phyloP scores from a whole-genome alignment of 2,797 vertebrate genomes.

The Notolabrus celidotus region DNA sequence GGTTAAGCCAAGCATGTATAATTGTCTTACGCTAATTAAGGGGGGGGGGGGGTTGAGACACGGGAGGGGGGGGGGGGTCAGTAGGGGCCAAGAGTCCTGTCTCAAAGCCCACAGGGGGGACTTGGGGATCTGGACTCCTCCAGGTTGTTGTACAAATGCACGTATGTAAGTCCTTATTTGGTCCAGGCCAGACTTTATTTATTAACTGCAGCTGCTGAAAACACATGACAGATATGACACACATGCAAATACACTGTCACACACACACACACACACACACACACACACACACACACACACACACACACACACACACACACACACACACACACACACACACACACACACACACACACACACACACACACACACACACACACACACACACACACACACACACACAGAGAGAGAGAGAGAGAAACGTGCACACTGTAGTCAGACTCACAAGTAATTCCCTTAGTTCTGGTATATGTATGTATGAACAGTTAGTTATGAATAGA shows the following conservation, averaged over 20 bases:
- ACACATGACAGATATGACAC: slow-evolving; percentile 77
- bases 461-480: slow-evolving; percentile 1
- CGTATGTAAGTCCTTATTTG: slow-evolving; percentile 59
- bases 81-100: slow-evolving; percentile 64
- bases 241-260: slow-evolving; percentile 28
- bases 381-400: no score
- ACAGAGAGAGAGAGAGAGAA: slow-evolving; percentile 12
- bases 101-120: slow-evolving; percentile 57
- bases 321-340: no score
- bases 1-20: slow-evolving; percentile 88
- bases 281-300: no score
- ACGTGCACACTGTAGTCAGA: slow-evolving; percentile 13
- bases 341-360: no score
- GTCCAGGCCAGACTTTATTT: slow-evolving; percentile 63
- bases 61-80: slow-evolving; percentile 38
- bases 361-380: no score
- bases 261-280: slow-evolving; percentile 24
- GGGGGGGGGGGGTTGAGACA: slow-evolving; percentile 39
- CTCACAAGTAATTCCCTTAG: slow-evolving; percentile 31
- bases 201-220: slow-evolving; percentile 72
- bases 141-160: slow-evolving; percentile 63
- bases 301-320: no score
- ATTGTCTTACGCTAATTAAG: slow-evolving; percentile 89
- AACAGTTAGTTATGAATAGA: slow-evolving; percentile 39
- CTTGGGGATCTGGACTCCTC: slow-evolving; percentile 62